A percentile compares a stretch with the other conserved stretches of the same genome.
Evolutionary conservation across 2,888 invertebrate species (phyloP).

Genomic region (Ophion obscuratus): DNA sequence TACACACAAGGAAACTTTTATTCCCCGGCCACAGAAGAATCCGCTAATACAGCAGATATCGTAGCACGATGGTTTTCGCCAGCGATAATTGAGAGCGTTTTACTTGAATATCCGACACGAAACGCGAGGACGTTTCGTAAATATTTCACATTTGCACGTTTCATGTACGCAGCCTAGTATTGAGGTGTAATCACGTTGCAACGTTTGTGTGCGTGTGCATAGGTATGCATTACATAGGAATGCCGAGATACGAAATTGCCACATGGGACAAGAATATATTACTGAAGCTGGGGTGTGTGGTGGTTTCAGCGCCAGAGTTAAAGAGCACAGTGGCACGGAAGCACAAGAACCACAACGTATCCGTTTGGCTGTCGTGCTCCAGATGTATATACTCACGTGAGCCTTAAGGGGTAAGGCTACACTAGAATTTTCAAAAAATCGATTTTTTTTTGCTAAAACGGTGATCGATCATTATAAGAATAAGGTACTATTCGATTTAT

Average conservation of each 20-base stretch:
- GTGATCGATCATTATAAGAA: too few species aligned
- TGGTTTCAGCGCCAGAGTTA: slow-evolving; percentile 15
- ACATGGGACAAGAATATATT: slow-evolving; percentile 43
- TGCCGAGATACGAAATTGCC: slow-evolving; percentile 44
- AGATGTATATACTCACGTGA: slow-evolving; percentile 37
- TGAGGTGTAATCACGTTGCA: slow-evolving; percentile 11
- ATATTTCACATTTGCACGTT: slow-evolving; percentile 25
- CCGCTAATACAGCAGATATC: not conserved
- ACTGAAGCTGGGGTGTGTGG: not conserved
- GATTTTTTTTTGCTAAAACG: too few species aligned
- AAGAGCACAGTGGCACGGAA: slow-evolving; percentile 32
- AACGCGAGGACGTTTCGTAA: slow-evolving; percentile 41
- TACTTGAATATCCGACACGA: not conserved
- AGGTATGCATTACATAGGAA: not conserved
- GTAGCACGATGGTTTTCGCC: not conserved
- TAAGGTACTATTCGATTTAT: too few species aligned
- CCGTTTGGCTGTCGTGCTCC: slow-evolving; percentile 38
- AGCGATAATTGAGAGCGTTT: not conserved
- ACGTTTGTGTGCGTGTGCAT: not conserved
- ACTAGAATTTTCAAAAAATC: too few species aligned
- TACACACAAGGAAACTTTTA: too few species aligned
- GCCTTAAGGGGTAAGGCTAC: not conserved
- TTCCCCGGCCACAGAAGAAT: not conserved
- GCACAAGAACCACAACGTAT: slow-evolving; percentile 33
- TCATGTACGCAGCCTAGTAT: not conserved